Evolutionary conservation across 2,797 vertebrate genomes (phyloP), one percentile per base, ranked within the genome.

Genomic region (Linurgus olivaceus): DNA sequence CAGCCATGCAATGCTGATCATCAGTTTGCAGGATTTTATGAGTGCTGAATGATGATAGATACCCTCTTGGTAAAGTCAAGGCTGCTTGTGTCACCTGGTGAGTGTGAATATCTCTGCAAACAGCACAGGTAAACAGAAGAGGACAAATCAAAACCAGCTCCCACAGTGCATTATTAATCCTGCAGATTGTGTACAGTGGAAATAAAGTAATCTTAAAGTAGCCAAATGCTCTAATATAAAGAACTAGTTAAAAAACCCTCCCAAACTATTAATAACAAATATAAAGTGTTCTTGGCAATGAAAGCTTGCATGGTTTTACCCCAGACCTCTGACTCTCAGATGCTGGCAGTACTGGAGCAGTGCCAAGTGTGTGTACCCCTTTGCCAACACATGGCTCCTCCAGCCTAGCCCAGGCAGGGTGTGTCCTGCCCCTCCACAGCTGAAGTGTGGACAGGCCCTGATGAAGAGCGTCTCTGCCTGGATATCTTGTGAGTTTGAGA

Each of bases 351-450:
- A 26, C 61, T 2, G 5, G 26, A 61, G 77, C 2, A 3, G 21
- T 63, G 38, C 20, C 40, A 11, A 54, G 9, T 40, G 11, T 31
- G 21, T 62, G 40, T 18, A 52, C 6, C 9, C 0, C 51, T 72
- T 82, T 50, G 20, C 1, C 5, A 51, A 25, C 0, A 0, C 44
- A 13, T 3, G 1, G 24, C 21, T 87, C 21, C 63, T 82, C 38
- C 33, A 40, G 28, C 2, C 1, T 54, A 83, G 47, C n/a, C 33
- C 1, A 4, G 42, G 17, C 44, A 62, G 51, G 14, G 15, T 57
- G 59, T 4, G 2, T 76, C 38, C 59, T 90, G 61, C 29, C n/a
- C 42, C 19, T 9, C 1, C 57, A 47, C 35, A 57, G 62, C 65
- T 45, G 45, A 28, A 54, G 10, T 5, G 2, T 6, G 10, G 51